phyloP scores from a whole-genome alignment of 1,140 invertebrate genomes.

The Drosophila guanche region DNA sequence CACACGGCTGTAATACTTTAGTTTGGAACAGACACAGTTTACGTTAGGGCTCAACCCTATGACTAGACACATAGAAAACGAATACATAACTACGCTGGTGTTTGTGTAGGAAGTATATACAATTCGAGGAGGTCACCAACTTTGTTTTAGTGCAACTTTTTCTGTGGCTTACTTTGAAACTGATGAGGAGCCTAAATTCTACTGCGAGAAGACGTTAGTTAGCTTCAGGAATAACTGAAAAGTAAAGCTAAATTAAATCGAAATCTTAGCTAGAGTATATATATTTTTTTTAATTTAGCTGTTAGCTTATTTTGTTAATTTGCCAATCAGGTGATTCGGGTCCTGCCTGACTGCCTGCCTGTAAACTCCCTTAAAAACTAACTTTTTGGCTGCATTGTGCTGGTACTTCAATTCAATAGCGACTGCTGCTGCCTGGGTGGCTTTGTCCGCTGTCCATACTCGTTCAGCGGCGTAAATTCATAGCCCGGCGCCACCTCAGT shows the following conservation, averaged over 20 bases:
- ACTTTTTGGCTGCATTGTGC: neutral
- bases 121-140: constrained; percentile 14
- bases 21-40: constrained; percentile 51
- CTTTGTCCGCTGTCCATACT: constrained; percentile 41
- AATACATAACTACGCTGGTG: constrained; percentile 29
- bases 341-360: constrained; percentile 55
- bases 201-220: no score
- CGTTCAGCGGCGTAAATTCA: constrained; percentile 53
- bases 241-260: neutral
- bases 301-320: neutral
- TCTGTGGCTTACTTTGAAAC: constrained; percentile 2
- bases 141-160: constrained; percentile 23
- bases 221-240: neutral
- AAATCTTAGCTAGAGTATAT: neutral
- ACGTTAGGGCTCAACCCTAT: constrained; percentile 23
- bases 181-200: no score
- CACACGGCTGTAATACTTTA: constrained; percentile 68
- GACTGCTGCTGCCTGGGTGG: constrained; percentile 59
- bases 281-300: neutral
- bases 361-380: constrained; percentile 58
- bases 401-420: constrained; percentile 45
- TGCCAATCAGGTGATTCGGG: neutral
- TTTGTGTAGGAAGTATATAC: constrained; percentile 17
- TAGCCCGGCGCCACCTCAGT: constrained; percentile 42
- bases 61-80: constrained; percentile 53